Evolutionary conservation across 2,797 vertebrate genomes (phyloP).

Genomic region (Sebastes elongatus): DNA sequence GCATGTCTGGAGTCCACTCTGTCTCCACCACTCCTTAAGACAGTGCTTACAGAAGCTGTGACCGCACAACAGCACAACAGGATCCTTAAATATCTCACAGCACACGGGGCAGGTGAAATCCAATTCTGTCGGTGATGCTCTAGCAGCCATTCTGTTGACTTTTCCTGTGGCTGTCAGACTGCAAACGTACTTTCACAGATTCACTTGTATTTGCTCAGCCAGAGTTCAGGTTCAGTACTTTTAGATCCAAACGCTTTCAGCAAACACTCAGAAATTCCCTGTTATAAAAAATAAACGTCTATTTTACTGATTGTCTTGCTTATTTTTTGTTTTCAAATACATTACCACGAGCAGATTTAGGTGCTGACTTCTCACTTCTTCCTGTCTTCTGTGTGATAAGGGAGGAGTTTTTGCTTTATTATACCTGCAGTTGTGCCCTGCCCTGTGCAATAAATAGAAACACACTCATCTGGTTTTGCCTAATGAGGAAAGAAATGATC

Average conservation of each 20-base stretch:
- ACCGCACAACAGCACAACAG: conserved; percentile 34
- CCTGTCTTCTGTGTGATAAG: neutral
- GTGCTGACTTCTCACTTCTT: accelerated
- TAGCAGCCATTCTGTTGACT: neutral
- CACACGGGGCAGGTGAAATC: conserved; percentile 29
- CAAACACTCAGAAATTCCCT: accelerated
- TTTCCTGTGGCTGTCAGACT: neutral
- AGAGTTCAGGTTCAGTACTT: accelerated
- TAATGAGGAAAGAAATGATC: neutral
- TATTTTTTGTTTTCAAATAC: neutral
- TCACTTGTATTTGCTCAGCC: accelerated
- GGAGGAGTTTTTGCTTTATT: neutral
- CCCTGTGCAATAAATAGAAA: neutral
- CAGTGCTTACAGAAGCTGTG: conserved; percentile 62
- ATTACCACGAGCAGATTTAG: neutral
- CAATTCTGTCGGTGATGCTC: neutral
- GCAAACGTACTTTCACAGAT: neutral
- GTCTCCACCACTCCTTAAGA: conserved; percentile 51
- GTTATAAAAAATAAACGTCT: neutral
- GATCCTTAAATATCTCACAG: conserved; percentile 48
- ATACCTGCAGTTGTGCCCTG: neutral
- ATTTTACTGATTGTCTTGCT: neutral
- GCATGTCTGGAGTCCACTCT: neutral
- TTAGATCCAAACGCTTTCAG: accelerated
- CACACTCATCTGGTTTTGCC: neutral